Percentiles rank a stretch among this genome's conserved stretches.
These are phyloP conservation scores for Cheilinus undulatus DNA, from an alignment of 2,113 vertebrate species.

Conservation along the genomic window DNA sequence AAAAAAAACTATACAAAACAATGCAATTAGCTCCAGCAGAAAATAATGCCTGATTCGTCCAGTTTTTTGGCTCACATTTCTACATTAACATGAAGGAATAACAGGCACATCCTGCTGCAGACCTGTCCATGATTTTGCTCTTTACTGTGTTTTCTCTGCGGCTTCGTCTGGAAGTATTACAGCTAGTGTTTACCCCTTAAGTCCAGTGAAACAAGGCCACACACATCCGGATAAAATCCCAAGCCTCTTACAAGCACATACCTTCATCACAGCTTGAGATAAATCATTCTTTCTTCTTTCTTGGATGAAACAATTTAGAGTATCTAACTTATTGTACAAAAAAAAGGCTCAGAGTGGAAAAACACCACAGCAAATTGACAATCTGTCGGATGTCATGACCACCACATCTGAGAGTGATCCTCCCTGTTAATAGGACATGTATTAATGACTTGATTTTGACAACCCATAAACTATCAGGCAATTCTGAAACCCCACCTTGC, in stretches of 20 bases:
- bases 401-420: background rate
- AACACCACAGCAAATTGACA: background rate
- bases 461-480: background rate
- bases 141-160: background rate
- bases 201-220: background rate
- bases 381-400: background rate
- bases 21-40: no score
- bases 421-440: background rate
- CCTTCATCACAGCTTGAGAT: background rate
- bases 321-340: background rate
- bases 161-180: background rate
- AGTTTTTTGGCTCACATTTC: background rate
- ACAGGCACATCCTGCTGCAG: background rate
- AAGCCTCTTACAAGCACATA: background rate
- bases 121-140: background rate
- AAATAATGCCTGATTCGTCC: no score
- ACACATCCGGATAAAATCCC: background rate
- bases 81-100: background rate
- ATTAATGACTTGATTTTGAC: conserved; percentile 3
- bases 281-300: background rate
- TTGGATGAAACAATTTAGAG: background rate
- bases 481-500: conserved; percentile 42
- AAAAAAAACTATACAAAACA: no score
- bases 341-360: background rate
- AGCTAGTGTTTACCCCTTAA: conserved; percentile 13